Evolutionary conservation across 1,140 invertebrate species (phyloP), one percentile per base, ranked within the genome.

Genomic region (Hyles euphorbiae): DNA sequence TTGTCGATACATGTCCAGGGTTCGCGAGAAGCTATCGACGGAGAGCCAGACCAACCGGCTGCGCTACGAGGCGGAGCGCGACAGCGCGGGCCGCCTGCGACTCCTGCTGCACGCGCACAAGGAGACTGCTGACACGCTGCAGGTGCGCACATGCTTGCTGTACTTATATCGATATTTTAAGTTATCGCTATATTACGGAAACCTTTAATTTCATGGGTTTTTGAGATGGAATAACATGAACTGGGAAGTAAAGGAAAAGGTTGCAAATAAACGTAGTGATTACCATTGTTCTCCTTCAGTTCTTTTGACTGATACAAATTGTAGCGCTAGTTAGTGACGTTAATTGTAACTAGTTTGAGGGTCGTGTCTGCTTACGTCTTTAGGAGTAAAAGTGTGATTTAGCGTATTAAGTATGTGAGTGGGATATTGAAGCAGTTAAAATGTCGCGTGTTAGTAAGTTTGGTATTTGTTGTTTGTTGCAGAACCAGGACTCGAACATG

Each of bases 401-500:
- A 1, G 22, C 22, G 48, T n/a, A 40, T 5, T 33, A 1, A 33
- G 2, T 10, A 4, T 34, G 34, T n/a, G 10, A 10, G 5, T 40
- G 2, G 11, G 40, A 34, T 5, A 10, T 48, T 10, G 2, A 22
- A 2, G n/a, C 46, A 5, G 46, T 48, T 8, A 10, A n/a, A n/a
- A 48, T 48, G 46, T 2, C 46, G n/a, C 5, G n/a, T 22, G 36
- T 40, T 40, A 5, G 36, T 40, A 8, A 8, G 4, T 5, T 40
- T 5, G 36, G 36, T 40, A n/a, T 7, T 5, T 3, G 52, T 43
- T 34, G 34, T 53, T 62, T 64, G 34, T 47, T 65, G 4, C 70
- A 92, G 78, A 85, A 91, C 45, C 91, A 93, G 76, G 92, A 93
- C 74, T 89, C 92, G 1, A 88, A 91, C 58, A 90, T 93, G 62